Conservation (phyloP, 1,140 invertebrate species). For the Nilaparvata lugens region DNA sequence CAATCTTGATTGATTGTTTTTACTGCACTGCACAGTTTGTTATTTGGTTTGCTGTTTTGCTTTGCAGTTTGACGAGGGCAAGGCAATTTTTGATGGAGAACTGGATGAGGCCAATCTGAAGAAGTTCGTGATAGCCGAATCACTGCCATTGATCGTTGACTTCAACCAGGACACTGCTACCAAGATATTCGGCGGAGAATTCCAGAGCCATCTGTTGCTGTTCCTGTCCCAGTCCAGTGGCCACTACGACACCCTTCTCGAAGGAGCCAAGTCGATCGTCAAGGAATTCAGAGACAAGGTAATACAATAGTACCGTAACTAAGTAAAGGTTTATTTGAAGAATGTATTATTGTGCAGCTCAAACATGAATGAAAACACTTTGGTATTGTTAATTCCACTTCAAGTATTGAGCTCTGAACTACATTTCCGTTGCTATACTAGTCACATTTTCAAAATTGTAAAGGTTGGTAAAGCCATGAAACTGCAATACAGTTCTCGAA, state of each 20-base stretch:
- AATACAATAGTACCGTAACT: constrained; percentile 12
- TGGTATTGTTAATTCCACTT: too few relatives aligned
- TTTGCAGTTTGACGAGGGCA: constrained; percentile 86
- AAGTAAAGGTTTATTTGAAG: too few relatives aligned
- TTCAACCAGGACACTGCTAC: constrained; percentile 96
- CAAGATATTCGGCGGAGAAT: constrained; percentile 96
- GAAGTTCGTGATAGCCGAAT: constrained; percentile 76
- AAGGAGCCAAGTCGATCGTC: constrained; percentile 68
- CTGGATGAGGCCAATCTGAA: constrained; percentile 54
- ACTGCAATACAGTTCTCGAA: too few relatives aligned
- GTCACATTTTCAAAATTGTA: too few relatives aligned
- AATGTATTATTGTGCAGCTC: not conserved
- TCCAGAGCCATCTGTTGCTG: constrained; percentile 91
- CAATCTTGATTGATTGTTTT: too few relatives aligned
- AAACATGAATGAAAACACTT: not conserved
- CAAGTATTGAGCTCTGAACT: too few relatives aligned
- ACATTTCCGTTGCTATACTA: too few relatives aligned
- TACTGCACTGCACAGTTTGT: too few relatives aligned
- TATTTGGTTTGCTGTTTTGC: constrained; percentile 19
- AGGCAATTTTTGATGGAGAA: constrained; percentile 67
- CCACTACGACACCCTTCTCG: constrained; percentile 67
- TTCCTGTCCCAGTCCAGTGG: constrained; percentile 88
- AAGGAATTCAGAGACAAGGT: constrained; percentile 85
- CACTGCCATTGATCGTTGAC: constrained; percentile 89
- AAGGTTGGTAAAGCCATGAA: too few relatives aligned